Evolutionary conservation across 1,140 invertebrate species (phyloP).

Genomic region (Drosophila leontia): DNA sequence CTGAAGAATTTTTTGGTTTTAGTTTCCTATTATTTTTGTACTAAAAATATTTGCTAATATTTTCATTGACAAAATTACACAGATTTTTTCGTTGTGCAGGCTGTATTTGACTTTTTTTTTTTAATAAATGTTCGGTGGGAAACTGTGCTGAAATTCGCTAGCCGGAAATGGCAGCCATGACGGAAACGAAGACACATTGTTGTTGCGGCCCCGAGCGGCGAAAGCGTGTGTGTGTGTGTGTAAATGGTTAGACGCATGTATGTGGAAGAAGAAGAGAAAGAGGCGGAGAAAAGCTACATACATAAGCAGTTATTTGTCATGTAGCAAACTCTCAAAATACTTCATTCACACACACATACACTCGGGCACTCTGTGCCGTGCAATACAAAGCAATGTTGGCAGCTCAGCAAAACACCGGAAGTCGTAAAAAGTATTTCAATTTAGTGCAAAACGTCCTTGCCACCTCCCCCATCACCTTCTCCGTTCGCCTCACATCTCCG

Average conservation of each 20-base stretch:
- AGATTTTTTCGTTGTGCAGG: constrained; percentile 7
- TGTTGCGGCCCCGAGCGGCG: constrained; percentile 48
- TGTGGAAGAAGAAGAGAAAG: neutral
- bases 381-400: constrained; percentile 58
- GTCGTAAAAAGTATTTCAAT: constrained; percentile 74
- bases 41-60: neutral
- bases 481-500: neutral
- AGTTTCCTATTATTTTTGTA: neutral
- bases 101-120: constrained; percentile 40
- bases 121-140: constrained; percentile 56
- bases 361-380: constrained; percentile 2
- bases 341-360: constrained; percentile 33
- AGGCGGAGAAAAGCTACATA: constrained; percentile 37
- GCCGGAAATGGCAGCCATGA: constrained; percentile 76
- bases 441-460: constrained; percentile 60
- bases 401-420: constrained; percentile 66
- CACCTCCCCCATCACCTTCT: constrained; percentile 10
- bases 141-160: constrained; percentile 67
- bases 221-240: constrained; percentile 29
- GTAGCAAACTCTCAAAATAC: constrained; percentile 58
- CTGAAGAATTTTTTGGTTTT: neutral
- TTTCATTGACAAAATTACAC: neutral
- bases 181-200: constrained; percentile 78
- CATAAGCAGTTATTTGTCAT: constrained; percentile 73
- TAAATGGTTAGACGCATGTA: constrained; percentile 20